Base-by-base conservation (phyloP, 2,113 vertebrate genomes). In the Lamprologus sp. region DNA sequence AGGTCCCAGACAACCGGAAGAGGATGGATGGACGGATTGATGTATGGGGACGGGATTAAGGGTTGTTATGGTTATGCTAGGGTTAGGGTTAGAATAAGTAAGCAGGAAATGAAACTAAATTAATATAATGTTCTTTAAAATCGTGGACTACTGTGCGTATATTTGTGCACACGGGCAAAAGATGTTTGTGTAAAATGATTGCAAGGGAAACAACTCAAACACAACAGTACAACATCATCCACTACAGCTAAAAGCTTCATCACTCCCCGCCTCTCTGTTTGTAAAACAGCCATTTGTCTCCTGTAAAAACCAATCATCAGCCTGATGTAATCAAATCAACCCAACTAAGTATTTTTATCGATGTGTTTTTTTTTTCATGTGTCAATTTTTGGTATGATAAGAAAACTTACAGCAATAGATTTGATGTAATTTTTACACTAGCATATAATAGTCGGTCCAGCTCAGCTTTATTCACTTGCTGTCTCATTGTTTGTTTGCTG, bases 261-360 rank as follows among this genome's bases (percentile, higher is more conserved):
- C 68, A 84, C 79, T 87, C 70, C 2, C 15, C 4, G 10, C 70
- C 42, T 28, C 6, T 47, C 42, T 17, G 1, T 75, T 75, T 89
- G 83, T 87, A 70, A 92, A 86, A 70, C 54, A 6, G 12, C 82
- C 92, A 92, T 91, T 90, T 94, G 91, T 90, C 79, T 83, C 9
- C 56, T 73, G 88, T 79, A 75, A 56, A 23, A 86, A 75, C 15
- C 1, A 55, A 63, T 51, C 37, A 14, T 2, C 54, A 37, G n/a
- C 21, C 35, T 53, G 26, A 17, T 77, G 65, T 80, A 65, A 87
- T 84, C 54, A 45, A 31, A 60, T 58, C 23, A 45, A 17, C 23
- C 40, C 21, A 75, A 45, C 23, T 26, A 5, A 75, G 70, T 47
- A 28, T 47, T 47, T 75, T 49, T 75, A 49, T 75, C 7, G 70